A percentile compares a stretch with the other conserved stretches of the same genome.
These are phyloP conservation scores for Pentalonia nigronervosa DNA, from an alignment of 1,140 invertebrate genomes.

Conservation along the genomic window DNA sequence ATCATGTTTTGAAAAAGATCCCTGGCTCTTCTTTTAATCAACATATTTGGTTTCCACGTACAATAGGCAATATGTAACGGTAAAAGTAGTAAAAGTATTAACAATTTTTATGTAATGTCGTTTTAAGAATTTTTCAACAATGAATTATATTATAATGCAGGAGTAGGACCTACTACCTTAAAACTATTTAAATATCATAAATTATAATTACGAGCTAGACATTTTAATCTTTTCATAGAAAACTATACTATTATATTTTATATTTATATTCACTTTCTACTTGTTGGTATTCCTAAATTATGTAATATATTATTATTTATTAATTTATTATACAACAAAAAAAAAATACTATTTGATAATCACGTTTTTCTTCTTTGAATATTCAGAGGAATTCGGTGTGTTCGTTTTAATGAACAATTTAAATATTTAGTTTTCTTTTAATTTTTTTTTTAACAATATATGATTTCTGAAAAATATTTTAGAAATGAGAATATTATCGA, in stretches of 20 bases:
- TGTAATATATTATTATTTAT: neutral
- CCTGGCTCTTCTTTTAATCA: neutral
- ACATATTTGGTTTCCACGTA: neutral
- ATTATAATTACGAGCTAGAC: neutral
- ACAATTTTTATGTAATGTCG: neutral
- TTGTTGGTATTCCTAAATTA: neutral
- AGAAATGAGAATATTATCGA: no score
- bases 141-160: neutral
- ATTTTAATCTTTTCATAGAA: neutral
- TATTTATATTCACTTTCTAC: neutral
- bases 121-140: constrained; percentile 7
- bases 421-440: neutral
- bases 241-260: neutral
- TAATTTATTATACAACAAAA: neutral
- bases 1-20: neutral
- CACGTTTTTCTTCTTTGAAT: neutral
- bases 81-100: neutral
- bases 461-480: neutral
- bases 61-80: neutral
- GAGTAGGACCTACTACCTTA: neutral
- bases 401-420: neutral
- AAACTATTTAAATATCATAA: neutral
- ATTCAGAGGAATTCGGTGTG: neutral
- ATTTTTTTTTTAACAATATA: neutral
- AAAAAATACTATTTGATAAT: no score